Evolutionary conservation across 2,888 invertebrate genomes (phyloP).

Genomic region (Clusia tigrina): DNA sequence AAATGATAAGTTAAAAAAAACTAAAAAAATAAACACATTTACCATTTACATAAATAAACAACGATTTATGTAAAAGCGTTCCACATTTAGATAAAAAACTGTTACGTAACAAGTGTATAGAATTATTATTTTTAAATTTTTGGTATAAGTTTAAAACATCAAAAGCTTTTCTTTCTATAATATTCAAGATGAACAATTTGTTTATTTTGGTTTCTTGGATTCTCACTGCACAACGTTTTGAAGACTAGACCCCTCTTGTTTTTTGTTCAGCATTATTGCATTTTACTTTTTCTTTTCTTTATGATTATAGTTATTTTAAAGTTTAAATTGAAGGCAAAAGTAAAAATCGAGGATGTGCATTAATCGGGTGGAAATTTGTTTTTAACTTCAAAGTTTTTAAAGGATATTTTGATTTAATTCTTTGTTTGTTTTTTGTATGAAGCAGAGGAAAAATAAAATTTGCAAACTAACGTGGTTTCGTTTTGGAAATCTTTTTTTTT

Average conservation of each 20-base stretch:
- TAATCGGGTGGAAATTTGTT: conserved; percentile 12
- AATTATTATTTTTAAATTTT: conserved; percentile 37
- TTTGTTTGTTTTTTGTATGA: background rate
- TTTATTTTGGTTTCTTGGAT: conserved; percentile 29
- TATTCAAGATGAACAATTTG: conserved; percentile 16
- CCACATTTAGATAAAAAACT: conserved; percentile 58
- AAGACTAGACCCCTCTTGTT: conserved; percentile 60
- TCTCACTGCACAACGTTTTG: conserved; percentile 56
- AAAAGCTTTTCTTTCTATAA: conserved; percentile 22
- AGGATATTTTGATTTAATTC: background rate
- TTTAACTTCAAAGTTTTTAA: conserved; percentile 7
- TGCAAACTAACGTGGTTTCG: too few relatives aligned
- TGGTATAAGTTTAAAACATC: conserved; percentile 18
- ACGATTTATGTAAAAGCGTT: conserved; percentile 60
- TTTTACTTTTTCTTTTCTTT: conserved; percentile 16
- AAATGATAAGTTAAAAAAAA: conserved; percentile 18
- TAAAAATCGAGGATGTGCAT: conserved; percentile 19
- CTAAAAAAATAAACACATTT: conserved; percentile 48
- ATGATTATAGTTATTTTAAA: background rate
- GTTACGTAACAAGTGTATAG: conserved; percentile 31
- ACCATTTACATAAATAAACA: conserved; percentile 56
- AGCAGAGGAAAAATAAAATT: background rate
- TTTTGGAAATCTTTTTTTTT: too few relatives aligned
- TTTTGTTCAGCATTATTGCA: conserved; percentile 36
- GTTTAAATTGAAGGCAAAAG: conserved; percentile 2